Base-by-base conservation (phyloP, 2,113 vertebrate genomes). In the Nycticryphes semicollaris region DNA sequence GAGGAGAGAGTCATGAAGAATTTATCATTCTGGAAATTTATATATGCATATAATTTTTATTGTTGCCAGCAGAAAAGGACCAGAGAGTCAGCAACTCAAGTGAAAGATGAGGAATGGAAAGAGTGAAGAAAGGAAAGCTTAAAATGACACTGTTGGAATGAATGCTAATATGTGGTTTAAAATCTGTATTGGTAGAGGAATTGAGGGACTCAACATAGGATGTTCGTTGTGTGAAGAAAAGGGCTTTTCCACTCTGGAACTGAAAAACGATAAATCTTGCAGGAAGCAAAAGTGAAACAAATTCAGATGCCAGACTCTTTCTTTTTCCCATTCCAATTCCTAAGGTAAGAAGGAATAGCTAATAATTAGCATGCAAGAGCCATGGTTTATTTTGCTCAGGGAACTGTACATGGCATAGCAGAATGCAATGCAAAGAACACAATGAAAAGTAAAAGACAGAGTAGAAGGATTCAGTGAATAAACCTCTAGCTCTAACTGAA, bases 311-410 rank as follows among this genome's bases (percentile, higher is more conserved):
- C 90, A 90, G 51, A 51, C 2, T 59, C 45, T 79, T 90, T 85
- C 48, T 90, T 93, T 96, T 51, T 90, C 74, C 64, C 23, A 43
- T 48, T 90, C 31, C 24, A 86, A 27, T 74, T 93, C 37, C 62
- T 88, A 78, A 89, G 79, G 48, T 93, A 82, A 84, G 64, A 48
- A 76, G 83, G 95, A 96, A 89, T 57, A 62, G 31, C 35, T 84
- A 78, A 89, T 81, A 81, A 87, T 94, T 84, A 95, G 64, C 31
- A 90, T 95, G 88, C 79, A 84, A 62, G 47, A 60, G 14, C 17
- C 23, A 59, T 35, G 30, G 21, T 43, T 80, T 70, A 27, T 56
- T 87, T 33, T 72, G 22, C 72, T 64, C 8, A 70, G 48, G 45
- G 35, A 86, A 15, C 20, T 74, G 21, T 48, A 48, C 33, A 78